A percentile compares a stretch with the other conserved stretches of the same genome.
Conservation (phyloP, 2,888 invertebrate species). For the Timandra comae region DNA sequence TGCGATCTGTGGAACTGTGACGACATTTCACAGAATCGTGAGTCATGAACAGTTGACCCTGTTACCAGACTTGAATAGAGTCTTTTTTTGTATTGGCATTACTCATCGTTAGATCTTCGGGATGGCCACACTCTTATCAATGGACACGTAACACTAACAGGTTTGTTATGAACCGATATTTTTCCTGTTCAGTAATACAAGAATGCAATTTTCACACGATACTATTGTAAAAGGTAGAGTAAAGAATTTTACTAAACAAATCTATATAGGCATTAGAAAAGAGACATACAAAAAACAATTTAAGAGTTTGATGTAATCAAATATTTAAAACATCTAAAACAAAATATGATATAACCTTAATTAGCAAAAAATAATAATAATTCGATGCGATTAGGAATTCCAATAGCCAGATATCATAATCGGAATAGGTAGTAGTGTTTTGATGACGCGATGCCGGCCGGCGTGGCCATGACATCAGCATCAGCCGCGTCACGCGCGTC, state of each 20-base stretch:
- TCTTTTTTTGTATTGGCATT: constrained; percentile 56
- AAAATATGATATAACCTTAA: too few relatives aligned
- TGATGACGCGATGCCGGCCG: constrained; percentile 43
- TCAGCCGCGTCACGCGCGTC: constrained; percentile 58
- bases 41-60: constrained; percentile 52
- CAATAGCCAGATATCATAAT: constrained; percentile 16
- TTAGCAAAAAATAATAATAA: too few relatives aligned
- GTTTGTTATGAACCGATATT: constrained; percentile 14
- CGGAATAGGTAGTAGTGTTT: constrained; percentile 24
- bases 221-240: too few relatives aligned
- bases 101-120: constrained; percentile 52
- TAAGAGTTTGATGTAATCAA: too few relatives aligned
- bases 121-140: constrained; percentile 47
- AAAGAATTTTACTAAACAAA: too few relatives aligned
- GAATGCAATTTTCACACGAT: too few relatives aligned
- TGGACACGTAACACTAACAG: constrained; percentile 34
- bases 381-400: too few relatives aligned
- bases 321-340: too few relatives aligned
- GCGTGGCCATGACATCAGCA: constrained; percentile 64
- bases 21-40: constrained; percentile 56
- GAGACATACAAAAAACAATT: too few relatives aligned
- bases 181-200: too few relatives aligned
- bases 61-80: constrained; percentile 36
- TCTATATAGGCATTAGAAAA: too few relatives aligned
- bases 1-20: constrained; percentile 54